Evolutionary conservation across 2,888 invertebrate species (phyloP).

Genomic region (Automeris io): DNA sequence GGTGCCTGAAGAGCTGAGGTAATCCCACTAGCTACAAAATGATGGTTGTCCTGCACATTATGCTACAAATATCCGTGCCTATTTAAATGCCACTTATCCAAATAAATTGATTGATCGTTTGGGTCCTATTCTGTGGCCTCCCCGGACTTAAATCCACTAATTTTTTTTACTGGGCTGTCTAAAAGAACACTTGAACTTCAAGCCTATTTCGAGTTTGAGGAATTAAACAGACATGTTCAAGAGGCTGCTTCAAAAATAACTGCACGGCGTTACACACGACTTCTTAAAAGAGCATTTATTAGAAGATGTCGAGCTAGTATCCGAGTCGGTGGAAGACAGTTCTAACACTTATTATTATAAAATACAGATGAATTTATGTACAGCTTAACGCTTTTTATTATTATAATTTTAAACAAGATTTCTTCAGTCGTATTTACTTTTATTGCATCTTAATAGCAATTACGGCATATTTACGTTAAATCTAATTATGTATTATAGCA

Average conservation of each 20-base stretch:
- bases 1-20: not conserved
- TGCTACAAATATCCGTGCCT: too few species aligned
- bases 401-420: too few species aligned
- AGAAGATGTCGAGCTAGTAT: not conserved
- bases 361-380: too few species aligned
- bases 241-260: not conserved
- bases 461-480: too few species aligned
- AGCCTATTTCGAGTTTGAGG: not conserved
- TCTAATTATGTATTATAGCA: too few species aligned
- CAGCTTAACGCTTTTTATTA: too few species aligned
- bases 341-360: slow-evolving; percentile 2
- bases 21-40: not conserved
- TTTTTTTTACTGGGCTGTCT: slow-evolving; percentile 6
- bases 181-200: slow-evolving; percentile 3
- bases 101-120: too few species aligned
- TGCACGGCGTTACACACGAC: slow-evolving; percentile 1
- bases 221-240: not conserved
- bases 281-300: slow-evolving; percentile 2
- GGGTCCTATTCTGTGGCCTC: too few species aligned
- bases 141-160: slow-evolving; percentile 3
- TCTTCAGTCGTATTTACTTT: too few species aligned
- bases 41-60: not conserved
- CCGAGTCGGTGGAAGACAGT: not conserved
- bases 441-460: too few species aligned
- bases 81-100: too few species aligned